Percentiles rank a stretch among this genome's conserved stretches.
Evolutionary conservation across 2,797 vertebrate genomes (phyloP).

Genomic region (Pangasius djambal): DNA sequence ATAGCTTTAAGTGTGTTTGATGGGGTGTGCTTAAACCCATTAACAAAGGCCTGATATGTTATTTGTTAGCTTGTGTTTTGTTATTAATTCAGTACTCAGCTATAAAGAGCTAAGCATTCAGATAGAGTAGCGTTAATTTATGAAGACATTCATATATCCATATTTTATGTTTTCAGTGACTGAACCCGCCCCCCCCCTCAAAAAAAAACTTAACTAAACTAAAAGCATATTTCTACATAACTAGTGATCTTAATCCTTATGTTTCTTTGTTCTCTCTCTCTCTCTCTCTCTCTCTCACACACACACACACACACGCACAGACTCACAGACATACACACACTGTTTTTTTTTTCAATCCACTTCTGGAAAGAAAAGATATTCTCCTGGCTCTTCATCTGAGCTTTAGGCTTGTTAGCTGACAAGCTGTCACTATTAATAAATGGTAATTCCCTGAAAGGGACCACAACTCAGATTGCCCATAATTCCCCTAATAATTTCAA

Average conservation of each 20-base stretch:
- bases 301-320: background rate
- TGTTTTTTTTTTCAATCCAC: background rate
- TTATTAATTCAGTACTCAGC: slow-evolving; percentile 45
- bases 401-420: slow-evolving; percentile 77
- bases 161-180: background rate
- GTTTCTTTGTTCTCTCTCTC: slow-evolving; percentile 63
- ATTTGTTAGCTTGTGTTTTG: slow-evolving; percentile 59
- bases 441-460: slow-evolving; percentile 80
- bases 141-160: background rate
- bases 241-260: background rate
- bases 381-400: slow-evolving; percentile 61
- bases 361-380: slow-evolving; percentile 48
- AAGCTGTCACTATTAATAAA: slow-evolving; percentile 84
- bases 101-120: slow-evolving; percentile 30
- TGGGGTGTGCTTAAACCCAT: slow-evolving; percentile 66
- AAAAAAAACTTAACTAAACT: background rate
- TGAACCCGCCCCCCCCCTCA: background rate
- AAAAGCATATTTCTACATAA: slow-evolving; percentile 13
- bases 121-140: background rate
- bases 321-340: background rate
- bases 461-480: slow-evolving; percentile 74
- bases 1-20: slow-evolving; percentile 75
- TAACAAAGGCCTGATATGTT: slow-evolving; percentile 65
- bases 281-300: slow-evolving; percentile 37
- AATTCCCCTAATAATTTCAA: slow-evolving; percentile 80